phyloP scores from a whole-genome alignment of 2,113 vertebrate genomes.

The Nipponia nippon region DNA sequence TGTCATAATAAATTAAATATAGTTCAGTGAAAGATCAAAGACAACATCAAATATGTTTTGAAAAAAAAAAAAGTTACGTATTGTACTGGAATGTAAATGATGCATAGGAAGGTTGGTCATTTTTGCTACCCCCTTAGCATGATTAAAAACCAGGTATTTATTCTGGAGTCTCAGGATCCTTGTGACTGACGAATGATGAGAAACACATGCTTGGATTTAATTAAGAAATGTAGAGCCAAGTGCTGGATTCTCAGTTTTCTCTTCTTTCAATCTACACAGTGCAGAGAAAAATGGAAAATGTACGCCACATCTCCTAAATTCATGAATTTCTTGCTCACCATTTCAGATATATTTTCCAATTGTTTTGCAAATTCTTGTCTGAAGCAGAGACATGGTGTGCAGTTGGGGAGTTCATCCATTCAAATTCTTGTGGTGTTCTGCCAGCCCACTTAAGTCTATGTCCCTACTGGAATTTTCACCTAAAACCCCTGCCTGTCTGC shows the following conservation, averaged over 20 bases:
- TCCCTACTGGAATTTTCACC: not conserved
- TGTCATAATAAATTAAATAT: not conserved
- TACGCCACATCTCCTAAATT: not conserved
- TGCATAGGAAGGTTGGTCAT: not conserved
- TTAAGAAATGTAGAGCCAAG: not conserved
- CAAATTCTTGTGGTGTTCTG: not conserved
- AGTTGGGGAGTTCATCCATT: not conserved
- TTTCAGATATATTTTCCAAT: not conserved
- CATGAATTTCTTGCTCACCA: not conserved
- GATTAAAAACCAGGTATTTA: not conserved
- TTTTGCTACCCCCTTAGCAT: not conserved
- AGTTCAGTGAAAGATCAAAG: not conserved
- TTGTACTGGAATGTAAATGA: not conserved
- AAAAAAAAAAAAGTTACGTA: not conserved
- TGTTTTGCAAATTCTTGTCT: not conserved
- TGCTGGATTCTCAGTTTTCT: not conserved
- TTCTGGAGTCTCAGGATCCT: not conserved
- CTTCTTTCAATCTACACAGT: not conserved
- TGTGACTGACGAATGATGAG: not conserved
- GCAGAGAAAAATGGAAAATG: not conserved
- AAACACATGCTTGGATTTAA: not conserved
- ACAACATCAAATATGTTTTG: not conserved
- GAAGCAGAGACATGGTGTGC: not conserved
- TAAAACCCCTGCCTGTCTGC: not conserved
- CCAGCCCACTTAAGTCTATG: not conserved